Evolutionary conservation across 1,140 invertebrate genomes (phyloP).

Genomic region (Drosophila obscura): DNA sequence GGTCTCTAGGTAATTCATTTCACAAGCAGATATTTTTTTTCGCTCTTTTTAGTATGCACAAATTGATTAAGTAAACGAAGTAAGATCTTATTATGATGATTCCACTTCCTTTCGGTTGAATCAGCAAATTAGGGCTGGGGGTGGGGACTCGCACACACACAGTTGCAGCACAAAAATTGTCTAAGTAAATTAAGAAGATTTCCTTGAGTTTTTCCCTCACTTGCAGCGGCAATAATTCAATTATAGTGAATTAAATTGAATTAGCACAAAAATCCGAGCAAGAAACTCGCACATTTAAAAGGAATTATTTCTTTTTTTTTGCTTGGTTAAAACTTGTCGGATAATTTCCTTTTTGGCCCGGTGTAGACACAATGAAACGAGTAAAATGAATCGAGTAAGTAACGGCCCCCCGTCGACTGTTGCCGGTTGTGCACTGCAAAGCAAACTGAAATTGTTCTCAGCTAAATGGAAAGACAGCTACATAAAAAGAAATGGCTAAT

Average conservation of each 20-base stretch:
- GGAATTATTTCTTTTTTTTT: constrained; percentile 15
- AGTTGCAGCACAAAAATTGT: constrained; percentile 26
- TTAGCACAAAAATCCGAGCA: too few relatives aligned
- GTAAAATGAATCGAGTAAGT: constrained; percentile 40
- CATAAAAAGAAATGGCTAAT: constrained; percentile 63
- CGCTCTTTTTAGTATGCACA: neutral
- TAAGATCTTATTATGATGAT: constrained; percentile 1
- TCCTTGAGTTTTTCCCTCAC: constrained; percentile 3
- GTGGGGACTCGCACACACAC: too few relatives aligned
- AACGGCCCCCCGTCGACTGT: constrained; percentile 60
- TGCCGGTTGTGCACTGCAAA: constrained; percentile 67
- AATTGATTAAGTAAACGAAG: constrained; percentile 5
- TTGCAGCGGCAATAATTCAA: constrained; percentile 28
- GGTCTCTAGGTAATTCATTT: constrained; percentile 74
- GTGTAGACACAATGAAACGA: constrained; percentile 14
- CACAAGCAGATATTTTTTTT: neutral
- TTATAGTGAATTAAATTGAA: constrained; percentile 7
- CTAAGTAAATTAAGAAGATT: constrained; percentile 29
- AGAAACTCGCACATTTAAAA: constrained; percentile 23
- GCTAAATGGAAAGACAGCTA: constrained; percentile 55
- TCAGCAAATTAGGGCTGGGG: too few relatives aligned
- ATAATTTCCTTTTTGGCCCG: constrained; percentile 26
- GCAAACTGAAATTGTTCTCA: constrained; percentile 65
- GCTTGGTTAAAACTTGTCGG: constrained; percentile 22
- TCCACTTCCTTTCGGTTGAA: constrained; percentile 16